Evolutionary conservation across 2,797 vertebrate genomes (phyloP).

Genomic region (Trachops cirrhosus): DNA sequence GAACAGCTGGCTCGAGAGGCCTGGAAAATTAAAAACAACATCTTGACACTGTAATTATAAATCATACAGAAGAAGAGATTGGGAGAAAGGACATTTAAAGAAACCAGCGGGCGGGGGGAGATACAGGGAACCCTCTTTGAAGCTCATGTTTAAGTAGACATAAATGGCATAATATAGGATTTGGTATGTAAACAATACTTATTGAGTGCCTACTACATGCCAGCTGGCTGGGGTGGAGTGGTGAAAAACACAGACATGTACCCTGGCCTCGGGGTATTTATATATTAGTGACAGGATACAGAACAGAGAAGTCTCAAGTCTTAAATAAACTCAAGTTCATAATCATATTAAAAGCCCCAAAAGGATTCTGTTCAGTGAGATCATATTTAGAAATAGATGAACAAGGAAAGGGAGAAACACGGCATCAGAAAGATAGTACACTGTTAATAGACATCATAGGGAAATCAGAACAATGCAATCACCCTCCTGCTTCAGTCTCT

Average conservation of each 20-base stretch:
- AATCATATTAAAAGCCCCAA: neutral
- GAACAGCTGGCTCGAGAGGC: neutral
- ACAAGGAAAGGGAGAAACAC: neutral
- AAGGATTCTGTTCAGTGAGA: conserved; percentile 17
- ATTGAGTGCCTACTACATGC: neutral
- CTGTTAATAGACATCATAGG: neutral
- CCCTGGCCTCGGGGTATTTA: neutral
- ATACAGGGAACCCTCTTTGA: neutral
- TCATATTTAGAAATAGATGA: conserved; percentile 33
- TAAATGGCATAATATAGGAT: neutral
- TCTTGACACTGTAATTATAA: neutral
- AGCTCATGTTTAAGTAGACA: neutral
- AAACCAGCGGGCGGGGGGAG: neutral
- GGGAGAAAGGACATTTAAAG: neutral
- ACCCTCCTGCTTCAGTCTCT: neutral
- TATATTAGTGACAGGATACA: neutral
- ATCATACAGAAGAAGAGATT: neutral
- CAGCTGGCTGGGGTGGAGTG: neutral
- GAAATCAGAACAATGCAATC: neutral
- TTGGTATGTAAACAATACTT: neutral
- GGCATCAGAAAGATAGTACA: neutral
- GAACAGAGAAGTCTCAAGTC: neutral
- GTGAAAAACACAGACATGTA: neutral
- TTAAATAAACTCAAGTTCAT: neutral
- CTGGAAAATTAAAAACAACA: conserved; percentile 16